phyloP scores from a whole-genome alignment of 2,888 invertebrate species.

The Rhagophthalmus giganteus region DNA sequence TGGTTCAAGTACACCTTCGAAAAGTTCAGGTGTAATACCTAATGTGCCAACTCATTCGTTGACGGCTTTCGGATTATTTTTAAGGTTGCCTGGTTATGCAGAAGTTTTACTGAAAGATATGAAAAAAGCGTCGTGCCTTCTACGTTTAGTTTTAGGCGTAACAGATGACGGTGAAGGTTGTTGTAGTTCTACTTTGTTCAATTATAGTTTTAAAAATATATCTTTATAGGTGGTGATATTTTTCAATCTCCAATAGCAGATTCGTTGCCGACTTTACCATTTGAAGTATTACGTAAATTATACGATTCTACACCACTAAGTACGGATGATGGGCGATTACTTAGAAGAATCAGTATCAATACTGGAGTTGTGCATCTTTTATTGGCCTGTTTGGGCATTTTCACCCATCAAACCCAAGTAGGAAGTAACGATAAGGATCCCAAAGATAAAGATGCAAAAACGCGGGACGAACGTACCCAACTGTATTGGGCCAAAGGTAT shows the following conservation, averaged over 20 bases:
- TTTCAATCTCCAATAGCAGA: constrained; percentile 70
- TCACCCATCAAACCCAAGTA: constrained; percentile 75
- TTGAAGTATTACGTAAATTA: constrained; percentile 75
- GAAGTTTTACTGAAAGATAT: constrained; percentile 84
- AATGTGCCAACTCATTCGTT: constrained; percentile 87
- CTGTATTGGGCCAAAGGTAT: constrained; percentile 91
- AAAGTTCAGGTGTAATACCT: constrained; percentile 58
- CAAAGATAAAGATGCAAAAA: constrained; percentile 43
- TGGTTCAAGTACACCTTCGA: constrained; percentile 57
- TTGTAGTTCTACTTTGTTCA: not conserved
- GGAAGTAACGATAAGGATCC: constrained; percentile 48
- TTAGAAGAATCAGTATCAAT: constrained; percentile 78
- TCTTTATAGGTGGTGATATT: constrained; percentile 63
- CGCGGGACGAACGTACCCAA: constrained; percentile 62
- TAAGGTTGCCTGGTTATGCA: constrained; percentile 88
- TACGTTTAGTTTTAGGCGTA: constrained; percentile 85
- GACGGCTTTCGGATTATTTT: constrained; percentile 85
- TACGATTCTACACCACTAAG: constrained; percentile 76
- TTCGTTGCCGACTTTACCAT: constrained; percentile 73
- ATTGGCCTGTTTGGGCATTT: constrained; percentile 84
- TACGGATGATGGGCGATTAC: constrained; percentile 73
- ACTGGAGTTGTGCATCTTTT: constrained; percentile 85
- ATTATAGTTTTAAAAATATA: too few relatives aligned
- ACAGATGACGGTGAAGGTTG: constrained; percentile 89
- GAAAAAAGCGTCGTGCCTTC: constrained; percentile 81